phyloP scores from a whole-genome alignment of 2,113 vertebrate genomes.

The Mirza zaza region DNA sequence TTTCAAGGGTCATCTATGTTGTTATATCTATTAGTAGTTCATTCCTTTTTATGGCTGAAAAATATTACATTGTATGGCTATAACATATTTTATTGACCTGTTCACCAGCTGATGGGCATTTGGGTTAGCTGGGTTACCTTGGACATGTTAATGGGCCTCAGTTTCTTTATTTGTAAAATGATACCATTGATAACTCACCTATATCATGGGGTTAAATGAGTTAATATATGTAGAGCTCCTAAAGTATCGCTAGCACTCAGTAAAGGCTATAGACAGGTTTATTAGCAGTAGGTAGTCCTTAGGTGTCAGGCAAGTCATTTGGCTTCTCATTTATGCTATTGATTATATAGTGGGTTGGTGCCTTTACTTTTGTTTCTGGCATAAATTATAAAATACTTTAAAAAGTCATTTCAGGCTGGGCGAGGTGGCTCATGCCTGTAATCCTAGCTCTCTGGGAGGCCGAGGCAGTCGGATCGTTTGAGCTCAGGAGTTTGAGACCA shows the following conservation, averaged over 20 bases:
- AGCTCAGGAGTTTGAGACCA: no score
- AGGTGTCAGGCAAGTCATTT: neutral
- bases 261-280: neutral
- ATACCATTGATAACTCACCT: neutral
- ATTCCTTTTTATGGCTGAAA: neutral
- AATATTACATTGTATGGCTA: neutral
- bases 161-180: neutral
- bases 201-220: neutral
- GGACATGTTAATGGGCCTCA: neutral
- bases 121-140: neutral
- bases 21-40: neutral
- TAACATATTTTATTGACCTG: neutral
- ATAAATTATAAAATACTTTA: constrained; percentile 8
- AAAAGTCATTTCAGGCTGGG: neutral
- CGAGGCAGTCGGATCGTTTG: rapidly evolving
- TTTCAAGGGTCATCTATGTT: neutral
- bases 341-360: neutral
- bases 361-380: constrained; percentile 42
- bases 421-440: no score
- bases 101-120: neutral
- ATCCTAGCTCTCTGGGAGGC: no score
- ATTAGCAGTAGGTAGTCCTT: neutral
- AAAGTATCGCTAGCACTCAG: neutral
- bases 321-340: neutral
- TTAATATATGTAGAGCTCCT: neutral